These are phyloP conservation scores for Petrosia ficiformis DNA, from an alignment of 37 sponge, comb jelly and placozoan species.

Conservation along the genomic window DNA sequence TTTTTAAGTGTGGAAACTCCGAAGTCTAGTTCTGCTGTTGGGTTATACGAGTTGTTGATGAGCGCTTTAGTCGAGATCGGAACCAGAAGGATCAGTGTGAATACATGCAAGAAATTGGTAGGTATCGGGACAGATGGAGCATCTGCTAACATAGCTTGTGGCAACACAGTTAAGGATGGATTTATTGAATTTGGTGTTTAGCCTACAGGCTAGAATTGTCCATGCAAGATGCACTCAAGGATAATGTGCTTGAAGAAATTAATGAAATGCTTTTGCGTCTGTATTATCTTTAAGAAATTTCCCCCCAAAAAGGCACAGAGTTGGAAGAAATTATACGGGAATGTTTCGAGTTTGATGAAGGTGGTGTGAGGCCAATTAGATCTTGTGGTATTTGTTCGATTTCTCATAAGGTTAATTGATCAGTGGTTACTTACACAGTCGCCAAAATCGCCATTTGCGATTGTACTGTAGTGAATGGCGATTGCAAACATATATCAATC, in stretches of 20 bases:
- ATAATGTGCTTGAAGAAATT: conserved; percentile 34
- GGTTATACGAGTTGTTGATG: too few species aligned
- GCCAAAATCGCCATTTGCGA: too few species aligned
- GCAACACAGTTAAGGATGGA: conserved; percentile 40
- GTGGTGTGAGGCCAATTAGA: conserved; percentile 49
- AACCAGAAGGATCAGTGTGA: too few species aligned
- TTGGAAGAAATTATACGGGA: conserved; percentile 46
- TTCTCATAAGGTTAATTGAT: conserved; percentile 63
- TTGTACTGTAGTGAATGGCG: too few species aligned
- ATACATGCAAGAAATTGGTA: too few species aligned
- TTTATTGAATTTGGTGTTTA: conserved; percentile 55
- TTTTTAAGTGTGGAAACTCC: too few species aligned
- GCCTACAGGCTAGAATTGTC: conserved; percentile 63
- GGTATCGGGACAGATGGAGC: too few species aligned
- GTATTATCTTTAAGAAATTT: conserved; percentile 60
- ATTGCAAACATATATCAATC: too few species aligned
- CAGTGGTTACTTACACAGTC: too few species aligned
- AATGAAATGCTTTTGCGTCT: conserved; percentile 56
- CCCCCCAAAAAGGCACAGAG: conserved; percentile 62
- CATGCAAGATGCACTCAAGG: conserved; percentile 54
- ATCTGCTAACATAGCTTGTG: too few species aligned
- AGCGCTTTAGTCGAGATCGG: too few species aligned
- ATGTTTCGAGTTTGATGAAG: conserved; percentile 47
- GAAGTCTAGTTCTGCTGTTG: too few species aligned
- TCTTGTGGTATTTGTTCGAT: conserved; percentile 67